Conservation (phyloP, 2,888 invertebrate species). For the Cabera pusaria region DNA sequence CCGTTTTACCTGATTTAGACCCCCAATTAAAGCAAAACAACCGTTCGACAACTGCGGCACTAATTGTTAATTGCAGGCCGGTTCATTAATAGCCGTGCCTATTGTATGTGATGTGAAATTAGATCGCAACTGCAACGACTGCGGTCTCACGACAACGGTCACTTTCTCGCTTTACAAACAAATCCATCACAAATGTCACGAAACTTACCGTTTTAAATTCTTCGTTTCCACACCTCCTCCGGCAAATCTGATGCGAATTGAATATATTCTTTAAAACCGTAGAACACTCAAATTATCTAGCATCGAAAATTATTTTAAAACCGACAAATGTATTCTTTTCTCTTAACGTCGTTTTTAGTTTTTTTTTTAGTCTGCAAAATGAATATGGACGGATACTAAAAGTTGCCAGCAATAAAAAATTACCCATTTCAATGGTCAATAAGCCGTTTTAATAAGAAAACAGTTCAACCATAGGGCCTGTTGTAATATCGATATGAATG, state of each 20-base stretch:
- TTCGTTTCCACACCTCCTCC: conserved; percentile 37
- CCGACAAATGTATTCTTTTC: conserved; percentile 61
- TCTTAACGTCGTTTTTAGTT: conserved; percentile 66
- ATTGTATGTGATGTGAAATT: conserved; percentile 68
- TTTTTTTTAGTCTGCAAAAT: conserved; percentile 69
- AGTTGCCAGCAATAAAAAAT: conserved; percentile 5
- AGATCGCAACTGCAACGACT: conserved; percentile 62
- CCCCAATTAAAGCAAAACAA: conserved; percentile 54
- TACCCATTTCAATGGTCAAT: no score
- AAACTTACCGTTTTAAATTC: conserved; percentile 69
- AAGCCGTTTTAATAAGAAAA: no score
- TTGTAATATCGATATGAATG: no score
- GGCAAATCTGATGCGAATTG: no score
- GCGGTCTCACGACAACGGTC: conserved; percentile 65
- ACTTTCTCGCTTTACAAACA: conserved; percentile 78
- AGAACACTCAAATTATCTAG: conserved; percentile 66
- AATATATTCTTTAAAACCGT: no score
- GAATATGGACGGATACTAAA: conserved; percentile 67
- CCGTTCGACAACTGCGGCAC: conserved; percentile 55
- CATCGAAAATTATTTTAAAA: conserved; percentile 51
- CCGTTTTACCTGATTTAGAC: conserved; percentile 50
- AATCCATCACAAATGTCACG: conserved; percentile 64
- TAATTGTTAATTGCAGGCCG: conserved; percentile 59
- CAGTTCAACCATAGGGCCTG: no score
- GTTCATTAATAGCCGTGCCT: conserved; percentile 66